Conservation (phyloP, 64 coral and sea anemone genomes). For the Dendrophyllia cribrosa region DNA sequence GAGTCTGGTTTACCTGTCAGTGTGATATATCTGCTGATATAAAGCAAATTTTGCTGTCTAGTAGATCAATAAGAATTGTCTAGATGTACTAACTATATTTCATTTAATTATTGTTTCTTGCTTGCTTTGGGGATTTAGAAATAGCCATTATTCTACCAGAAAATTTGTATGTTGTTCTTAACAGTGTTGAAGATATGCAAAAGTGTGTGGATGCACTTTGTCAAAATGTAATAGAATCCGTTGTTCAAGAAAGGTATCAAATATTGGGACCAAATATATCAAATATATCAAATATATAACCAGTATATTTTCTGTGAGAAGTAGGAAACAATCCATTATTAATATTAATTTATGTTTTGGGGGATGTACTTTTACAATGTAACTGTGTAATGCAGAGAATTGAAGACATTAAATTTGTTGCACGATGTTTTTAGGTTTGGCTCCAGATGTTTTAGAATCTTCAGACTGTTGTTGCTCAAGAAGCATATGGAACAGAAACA, state of each 20-base stretch:
- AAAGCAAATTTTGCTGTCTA: too few relatives aligned
- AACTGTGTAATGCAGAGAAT: too few relatives aligned
- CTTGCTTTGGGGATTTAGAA: too few relatives aligned
- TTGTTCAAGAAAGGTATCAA: conserved; percentile 92
- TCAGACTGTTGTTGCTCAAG: conserved; percentile 84
- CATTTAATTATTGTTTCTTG: too few relatives aligned
- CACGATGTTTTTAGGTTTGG: conserved; percentile 72
- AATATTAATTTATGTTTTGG: neutral
- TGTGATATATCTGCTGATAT: too few relatives aligned
- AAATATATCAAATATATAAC: neutral
- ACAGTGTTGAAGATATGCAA: conserved; percentile 76
- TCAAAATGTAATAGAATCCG: conserved; percentile 79
- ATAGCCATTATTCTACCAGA: too few relatives aligned
- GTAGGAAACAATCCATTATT: neutral
- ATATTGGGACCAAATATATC: neutral
- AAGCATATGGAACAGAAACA: conserved; percentile 97
- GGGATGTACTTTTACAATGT: too few relatives aligned
- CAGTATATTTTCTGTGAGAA: neutral
- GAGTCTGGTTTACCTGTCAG: too few relatives aligned
- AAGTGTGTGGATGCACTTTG: conserved; percentile 85
- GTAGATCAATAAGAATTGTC: too few relatives aligned
- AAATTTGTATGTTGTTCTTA: neutral
- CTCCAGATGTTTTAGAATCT: conserved; percentile 94
- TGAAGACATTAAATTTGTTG: too few relatives aligned
- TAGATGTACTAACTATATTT: too few relatives aligned